These are phyloP conservation scores for Muscicapa comitata DNA, from an alignment of 2,797 vertebrate species.

Conservation along the genomic window DNA sequence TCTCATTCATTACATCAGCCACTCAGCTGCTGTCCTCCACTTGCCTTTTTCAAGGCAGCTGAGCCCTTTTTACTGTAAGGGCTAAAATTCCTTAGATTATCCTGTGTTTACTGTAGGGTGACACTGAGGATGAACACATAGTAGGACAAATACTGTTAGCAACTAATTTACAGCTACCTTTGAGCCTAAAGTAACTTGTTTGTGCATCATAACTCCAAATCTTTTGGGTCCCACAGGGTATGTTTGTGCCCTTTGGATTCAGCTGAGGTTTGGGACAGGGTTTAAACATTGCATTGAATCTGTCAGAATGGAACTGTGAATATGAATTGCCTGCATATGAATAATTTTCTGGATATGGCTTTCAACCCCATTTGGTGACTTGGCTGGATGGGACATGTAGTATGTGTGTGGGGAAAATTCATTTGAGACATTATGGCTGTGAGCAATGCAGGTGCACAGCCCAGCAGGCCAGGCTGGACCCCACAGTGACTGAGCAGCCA, in stretches of 20 bases:
- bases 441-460: background rate
- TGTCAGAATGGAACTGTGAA: background rate
- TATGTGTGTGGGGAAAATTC: accelerated
- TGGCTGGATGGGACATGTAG: background rate
- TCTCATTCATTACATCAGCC: background rate
- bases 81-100: background rate
- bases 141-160: background rate
- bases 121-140: background rate
- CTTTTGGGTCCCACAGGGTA: background rate
- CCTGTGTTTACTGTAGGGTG: background rate
- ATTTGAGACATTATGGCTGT: background rate
- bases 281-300: background rate
- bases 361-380: background rate
- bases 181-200: background rate
- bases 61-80: background rate
- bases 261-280: background rate
- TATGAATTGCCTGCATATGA: background rate
- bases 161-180: background rate
- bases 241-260: background rate
- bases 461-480: background rate
- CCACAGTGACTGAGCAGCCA: background rate
- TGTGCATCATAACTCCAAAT: background rate
- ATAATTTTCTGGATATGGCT: background rate
- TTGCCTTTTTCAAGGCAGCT: background rate
- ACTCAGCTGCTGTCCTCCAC: background rate